Percentiles rank a stretch among this genome's conserved stretches.
phyloP scores from a whole-genome alignment of 2,113 vertebrate genomes.

The Chrysemys picta region DNA sequence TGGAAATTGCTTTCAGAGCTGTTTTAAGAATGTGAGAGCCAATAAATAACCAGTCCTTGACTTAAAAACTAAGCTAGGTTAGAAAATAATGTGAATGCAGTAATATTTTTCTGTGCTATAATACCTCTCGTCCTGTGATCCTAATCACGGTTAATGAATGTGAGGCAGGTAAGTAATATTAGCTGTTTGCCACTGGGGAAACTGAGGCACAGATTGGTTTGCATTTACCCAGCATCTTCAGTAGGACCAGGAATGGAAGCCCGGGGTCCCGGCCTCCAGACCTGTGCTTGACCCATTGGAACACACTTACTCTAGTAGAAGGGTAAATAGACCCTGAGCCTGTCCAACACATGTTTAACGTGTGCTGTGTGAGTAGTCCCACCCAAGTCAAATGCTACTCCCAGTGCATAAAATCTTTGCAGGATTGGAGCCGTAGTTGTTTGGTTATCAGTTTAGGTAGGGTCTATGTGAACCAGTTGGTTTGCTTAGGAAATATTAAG shows the following conservation, averaged over 20 bases:
- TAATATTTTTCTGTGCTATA: background rate
- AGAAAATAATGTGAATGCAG: background rate
- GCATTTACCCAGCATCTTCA: background rate
- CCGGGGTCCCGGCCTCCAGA: background rate
- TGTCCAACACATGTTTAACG: rapidly evolving
- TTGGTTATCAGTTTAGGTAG: background rate
- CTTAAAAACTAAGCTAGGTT: background rate
- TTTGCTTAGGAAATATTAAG: background rate
- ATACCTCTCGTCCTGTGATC: background rate
- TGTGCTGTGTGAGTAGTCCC: background rate
- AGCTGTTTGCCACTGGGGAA: background rate
- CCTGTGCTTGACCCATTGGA: background rate
- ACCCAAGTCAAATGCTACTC: background rate
- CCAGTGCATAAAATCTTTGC: background rate
- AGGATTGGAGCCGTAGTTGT: background rate
- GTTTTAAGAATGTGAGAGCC: background rate
- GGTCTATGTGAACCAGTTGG: background rate
- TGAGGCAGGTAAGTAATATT: background rate
- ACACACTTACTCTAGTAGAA: background rate
- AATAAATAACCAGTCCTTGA: conserved; percentile 18
- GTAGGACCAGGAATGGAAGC: background rate
- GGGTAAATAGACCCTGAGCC: background rate
- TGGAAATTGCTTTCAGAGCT: background rate
- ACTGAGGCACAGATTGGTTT: background rate
- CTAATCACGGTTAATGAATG: background rate